Conservation (phyloP, 2,888 invertebrate species). For the Operophtera brumata region DNA sequence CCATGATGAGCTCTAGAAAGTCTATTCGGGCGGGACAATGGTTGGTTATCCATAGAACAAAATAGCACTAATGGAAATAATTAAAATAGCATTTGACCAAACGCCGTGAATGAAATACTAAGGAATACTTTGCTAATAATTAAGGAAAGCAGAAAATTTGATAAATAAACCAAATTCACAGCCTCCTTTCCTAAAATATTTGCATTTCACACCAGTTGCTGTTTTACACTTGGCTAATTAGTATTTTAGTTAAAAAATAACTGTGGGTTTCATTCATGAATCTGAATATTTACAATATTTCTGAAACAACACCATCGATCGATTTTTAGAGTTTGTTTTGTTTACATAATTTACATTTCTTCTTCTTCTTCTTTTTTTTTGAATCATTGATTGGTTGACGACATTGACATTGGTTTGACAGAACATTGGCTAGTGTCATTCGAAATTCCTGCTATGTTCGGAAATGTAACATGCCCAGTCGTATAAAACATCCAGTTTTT, state of each 20-base stretch:
- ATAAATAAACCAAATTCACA: background rate
- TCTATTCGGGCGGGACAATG: background rate
- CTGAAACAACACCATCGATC: background rate
- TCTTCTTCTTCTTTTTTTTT: no score
- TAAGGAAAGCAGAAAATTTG: background rate
- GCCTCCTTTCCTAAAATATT: background rate
- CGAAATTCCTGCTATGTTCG: conserved; percentile 2
- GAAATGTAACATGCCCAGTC: background rate
- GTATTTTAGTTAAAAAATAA: background rate
- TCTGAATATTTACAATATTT: background rate
- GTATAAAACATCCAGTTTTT: background rate
- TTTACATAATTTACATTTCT: conserved; percentile 6
- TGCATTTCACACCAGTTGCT: background rate
- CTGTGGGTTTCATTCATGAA: background rate
- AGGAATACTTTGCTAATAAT: no score
- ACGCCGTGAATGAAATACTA: no score
- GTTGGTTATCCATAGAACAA: background rate
- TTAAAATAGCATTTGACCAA: no score
- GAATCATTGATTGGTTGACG: no score
- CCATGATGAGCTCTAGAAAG: background rate
- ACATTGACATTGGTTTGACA: conserved; percentile 3
- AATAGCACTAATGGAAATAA: no score
- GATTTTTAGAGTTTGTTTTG: conserved; percentile 1
- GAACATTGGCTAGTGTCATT: conserved; percentile 3
- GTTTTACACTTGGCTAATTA: background rate